phyloP scores from a whole-genome alignment of 2,113 vertebrate genomes.

The Ophiodon elongatus region DNA sequence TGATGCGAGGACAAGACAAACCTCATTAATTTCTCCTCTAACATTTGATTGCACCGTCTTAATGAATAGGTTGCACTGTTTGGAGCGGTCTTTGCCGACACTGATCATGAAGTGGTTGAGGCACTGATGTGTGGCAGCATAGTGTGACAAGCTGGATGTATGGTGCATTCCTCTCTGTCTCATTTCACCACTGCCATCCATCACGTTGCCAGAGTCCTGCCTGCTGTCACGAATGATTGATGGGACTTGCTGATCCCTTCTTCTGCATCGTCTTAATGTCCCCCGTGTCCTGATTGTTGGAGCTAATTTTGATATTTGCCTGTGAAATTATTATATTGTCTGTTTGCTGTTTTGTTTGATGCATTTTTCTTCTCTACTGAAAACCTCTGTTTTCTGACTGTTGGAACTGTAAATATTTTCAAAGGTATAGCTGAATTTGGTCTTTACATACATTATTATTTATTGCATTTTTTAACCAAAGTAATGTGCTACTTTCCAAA shows the following conservation, averaged over 20 bases:
- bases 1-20: conserved; percentile 9
- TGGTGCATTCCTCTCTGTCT: conserved; percentile 71
- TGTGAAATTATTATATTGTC: conserved; percentile 50
- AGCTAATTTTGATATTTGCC: conserved; percentile 64
- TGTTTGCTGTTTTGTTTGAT: conserved; percentile 11
- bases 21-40: conserved; percentile 17
- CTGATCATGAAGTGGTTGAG: conserved; percentile 50
- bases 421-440: background rate
- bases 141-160: conserved; percentile 61
- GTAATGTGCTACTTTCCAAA: background rate
- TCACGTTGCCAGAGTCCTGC: conserved; percentile 72
- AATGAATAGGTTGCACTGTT: background rate
- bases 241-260: conserved; percentile 69
- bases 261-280: conserved; percentile 57
- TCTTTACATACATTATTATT: background rate
- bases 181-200: conserved; percentile 75
- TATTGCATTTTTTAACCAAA: background rate
- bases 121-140: conserved; percentile 58
- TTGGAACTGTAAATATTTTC: background rate
- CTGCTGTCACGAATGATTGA: conserved; percentile 70
- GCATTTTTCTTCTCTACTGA: background rate
- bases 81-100: background rate
- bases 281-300: conserved; percentile 51
- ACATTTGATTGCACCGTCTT: conserved; percentile 12
- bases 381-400: background rate